Evolutionary conservation across 2,113 vertebrate species (phyloP).

Genomic region (Aspiorhynchus laticeps): DNA sequence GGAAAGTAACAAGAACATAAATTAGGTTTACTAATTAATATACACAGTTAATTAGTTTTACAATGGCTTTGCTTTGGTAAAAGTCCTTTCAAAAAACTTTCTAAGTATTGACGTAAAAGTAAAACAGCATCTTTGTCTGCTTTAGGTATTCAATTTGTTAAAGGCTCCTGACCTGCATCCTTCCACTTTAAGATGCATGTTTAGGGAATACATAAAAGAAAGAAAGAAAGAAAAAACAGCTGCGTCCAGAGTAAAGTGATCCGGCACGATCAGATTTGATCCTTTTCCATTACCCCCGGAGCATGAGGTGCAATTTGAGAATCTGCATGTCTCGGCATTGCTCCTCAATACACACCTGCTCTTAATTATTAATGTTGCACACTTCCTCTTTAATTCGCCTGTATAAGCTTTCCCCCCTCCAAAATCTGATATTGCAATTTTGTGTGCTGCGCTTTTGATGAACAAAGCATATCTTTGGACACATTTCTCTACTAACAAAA

Average conservation of each 20-base stretch:
- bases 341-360: slow-evolving; percentile 48
- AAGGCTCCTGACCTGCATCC: neutral
- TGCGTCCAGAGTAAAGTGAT: slow-evolving; percentile 53
- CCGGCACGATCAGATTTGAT: slow-evolving; percentile 58
- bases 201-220: neutral
- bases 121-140: neutral
- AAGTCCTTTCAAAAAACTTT: neutral
- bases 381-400: slow-evolving; percentile 51
- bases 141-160: neutral
- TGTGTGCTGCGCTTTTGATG: neutral
- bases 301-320: slow-evolving; percentile 56
- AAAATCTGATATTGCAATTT: slow-evolving; percentile 15
- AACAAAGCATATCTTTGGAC: slow-evolving; percentile 7
- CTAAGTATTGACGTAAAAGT: neutral
- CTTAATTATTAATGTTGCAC: slow-evolving; percentile 58
- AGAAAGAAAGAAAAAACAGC: slow-evolving; percentile 13
- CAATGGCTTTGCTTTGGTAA: neutral
- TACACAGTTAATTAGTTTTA: neutral
- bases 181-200: neutral
- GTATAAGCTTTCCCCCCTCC: neutral
- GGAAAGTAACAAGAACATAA: neutral
- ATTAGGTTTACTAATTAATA: neutral
- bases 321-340: slow-evolving; percentile 46
- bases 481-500: neutral
- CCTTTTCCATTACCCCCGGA: slow-evolving; percentile 54